phyloP scores from a whole-genome alignment of 2,797 vertebrate genomes.

The Semaprochilodus insignis region DNA sequence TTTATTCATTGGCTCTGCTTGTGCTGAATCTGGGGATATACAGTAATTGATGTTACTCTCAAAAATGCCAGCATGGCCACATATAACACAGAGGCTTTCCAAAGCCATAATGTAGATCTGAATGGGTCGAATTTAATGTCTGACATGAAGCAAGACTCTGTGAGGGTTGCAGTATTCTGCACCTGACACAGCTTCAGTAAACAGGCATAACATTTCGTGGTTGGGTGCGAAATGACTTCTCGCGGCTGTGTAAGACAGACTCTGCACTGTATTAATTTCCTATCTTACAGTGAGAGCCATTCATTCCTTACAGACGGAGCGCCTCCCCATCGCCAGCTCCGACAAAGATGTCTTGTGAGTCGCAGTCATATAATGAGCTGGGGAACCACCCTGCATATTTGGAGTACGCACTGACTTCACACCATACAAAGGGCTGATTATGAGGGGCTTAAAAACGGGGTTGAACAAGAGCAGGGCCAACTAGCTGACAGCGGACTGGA shows the following conservation, averaged over 20 bases:
- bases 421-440: slow-evolving; percentile 55
- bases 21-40: neutral
- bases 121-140: slow-evolving; percentile 4
- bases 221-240: slow-evolving; percentile 63
- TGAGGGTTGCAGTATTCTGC: neutral
- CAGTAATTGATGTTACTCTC: neutral
- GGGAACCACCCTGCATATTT: slow-evolving; percentile 53
- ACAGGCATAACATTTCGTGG: slow-evolving; percentile 39
- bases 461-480: neutral
- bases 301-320: slow-evolving; percentile 41
- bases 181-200: slow-evolving; percentile 65
- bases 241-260: slow-evolving; percentile 67
- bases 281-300: slow-evolving; percentile 67
- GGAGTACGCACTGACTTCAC: slow-evolving; percentile 33
- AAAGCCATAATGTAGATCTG: neutral
- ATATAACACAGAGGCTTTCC: neutral
- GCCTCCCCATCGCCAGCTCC: slow-evolving; percentile 19
- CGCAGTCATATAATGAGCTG: slow-evolving; percentile 41
- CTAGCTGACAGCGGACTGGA: slow-evolving; percentile 23
- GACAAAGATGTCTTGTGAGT: slow-evolving; percentile 56
- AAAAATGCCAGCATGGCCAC: neutral
- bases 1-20: neutral
- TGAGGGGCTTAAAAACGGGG: slow-evolving; percentile 17
- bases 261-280: slow-evolving; percentile 73
- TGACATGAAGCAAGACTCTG: slow-evolving; percentile 17